Base-by-base conservation (phyloP, 2,888 invertebrate genomes). In the Rhopalosiphum nymphaeae region DNA sequence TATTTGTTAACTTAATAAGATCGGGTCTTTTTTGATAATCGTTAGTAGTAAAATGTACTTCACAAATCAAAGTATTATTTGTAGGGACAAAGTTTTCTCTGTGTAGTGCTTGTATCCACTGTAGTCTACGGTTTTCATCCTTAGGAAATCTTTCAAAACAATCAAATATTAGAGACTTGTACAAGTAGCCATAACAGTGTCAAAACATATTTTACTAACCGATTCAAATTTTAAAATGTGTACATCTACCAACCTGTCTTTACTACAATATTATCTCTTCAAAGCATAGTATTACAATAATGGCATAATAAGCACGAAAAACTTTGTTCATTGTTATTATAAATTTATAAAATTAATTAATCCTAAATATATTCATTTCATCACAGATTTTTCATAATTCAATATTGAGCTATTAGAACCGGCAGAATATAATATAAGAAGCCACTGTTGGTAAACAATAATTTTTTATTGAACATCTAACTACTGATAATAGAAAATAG, bases 21-120 rank as follows among this genome's bases (percentile, higher is more conserved):
- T 92, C 67, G 0, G 88, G 42, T 78, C 49, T 67, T 9, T 92
- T 53, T 67, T 92, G 92, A 92, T 42, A 92, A 67, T 88, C 92
- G 5, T 88, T 67, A 2, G 3, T n/a, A 29, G 53, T 92, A 46
- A 92, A 92, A 78, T 92, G 92, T 10, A 42, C 36, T 67, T 88
- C 53, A 53, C 88, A 92, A 42, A 92, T 29, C 44, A 53, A 88
- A 21, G 91, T 86, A n/a, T 92, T 42, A 49, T 67, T 67, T 21
- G 88, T 67, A 21, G 88, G 88, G 11, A 88, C 88, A 92, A 92
- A 92, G 49, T 53, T 46, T 88, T 88, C 67, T 49, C 92, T 53
- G 2, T 13, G 11, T 42, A 92, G 67, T 5, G 92, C 92, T 88
- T 92, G n/a, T 42, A 88, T 26, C 92, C 92, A 92, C 1, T 53